phyloP scores from a whole-genome alignment of 1,140 invertebrate genomes.

The Sipha flava region DNA sequence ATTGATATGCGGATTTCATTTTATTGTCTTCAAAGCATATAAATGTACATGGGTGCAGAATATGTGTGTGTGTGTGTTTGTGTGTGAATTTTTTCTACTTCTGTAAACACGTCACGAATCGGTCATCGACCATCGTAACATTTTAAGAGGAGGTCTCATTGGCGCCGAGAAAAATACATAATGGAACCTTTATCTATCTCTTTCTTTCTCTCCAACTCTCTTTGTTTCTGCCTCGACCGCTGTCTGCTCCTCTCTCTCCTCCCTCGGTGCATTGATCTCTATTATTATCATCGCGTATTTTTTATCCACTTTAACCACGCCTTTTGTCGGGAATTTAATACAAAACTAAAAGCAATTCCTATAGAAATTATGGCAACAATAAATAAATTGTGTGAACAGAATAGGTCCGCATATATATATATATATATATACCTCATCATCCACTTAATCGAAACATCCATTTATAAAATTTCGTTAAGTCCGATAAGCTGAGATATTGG shows the following conservation, averaged over 20 bases:
- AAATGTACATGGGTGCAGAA: too few relatives aligned
- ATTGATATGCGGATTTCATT: neutral
- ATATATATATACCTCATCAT: too few relatives aligned
- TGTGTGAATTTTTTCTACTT: neutral
- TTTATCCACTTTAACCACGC: neutral
- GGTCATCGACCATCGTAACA: neutral
- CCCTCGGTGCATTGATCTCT: neutral
- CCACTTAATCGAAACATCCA: too few relatives aligned
- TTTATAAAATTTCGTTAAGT: too few relatives aligned
- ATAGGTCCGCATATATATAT: too few relatives aligned
- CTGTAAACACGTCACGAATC: conserved; percentile 6
- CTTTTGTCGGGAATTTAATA: neutral
- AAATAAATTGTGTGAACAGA: too few relatives aligned
- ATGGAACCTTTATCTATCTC: neutral
- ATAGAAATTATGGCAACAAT: too few relatives aligned
- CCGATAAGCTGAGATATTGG: too few relatives aligned
- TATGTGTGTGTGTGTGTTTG: too few relatives aligned
- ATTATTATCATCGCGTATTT: neutral
- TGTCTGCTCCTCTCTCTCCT: too few relatives aligned
- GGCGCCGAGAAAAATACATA: conserved; percentile 19
- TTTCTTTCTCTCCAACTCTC: neutral
- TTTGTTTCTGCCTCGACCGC: too few relatives aligned
- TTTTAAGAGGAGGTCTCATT: neutral
- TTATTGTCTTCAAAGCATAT: neutral
- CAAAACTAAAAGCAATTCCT: neutral